These are phyloP conservation scores for Xanthorhoe designata DNA, from an alignment of 2,888 invertebrate species.

Conservation along the genomic window DNA sequence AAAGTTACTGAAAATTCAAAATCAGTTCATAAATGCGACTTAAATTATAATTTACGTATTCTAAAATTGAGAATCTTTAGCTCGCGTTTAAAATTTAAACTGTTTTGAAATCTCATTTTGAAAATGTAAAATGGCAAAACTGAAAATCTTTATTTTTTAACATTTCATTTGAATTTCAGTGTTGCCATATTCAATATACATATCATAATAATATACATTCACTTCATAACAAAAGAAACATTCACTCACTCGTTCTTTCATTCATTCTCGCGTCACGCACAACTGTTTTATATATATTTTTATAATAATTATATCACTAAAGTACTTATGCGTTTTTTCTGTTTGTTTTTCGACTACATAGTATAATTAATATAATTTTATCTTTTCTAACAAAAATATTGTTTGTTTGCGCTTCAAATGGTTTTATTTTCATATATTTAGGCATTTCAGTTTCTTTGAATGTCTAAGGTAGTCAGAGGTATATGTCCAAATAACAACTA, in stretches of 20 bases:
- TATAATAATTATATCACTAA: constrained; percentile 49
- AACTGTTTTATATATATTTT: constrained; percentile 58
- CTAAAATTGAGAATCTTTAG: constrained; percentile 10
- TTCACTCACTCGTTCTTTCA: constrained; percentile 43
- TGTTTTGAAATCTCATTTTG: not conserved
- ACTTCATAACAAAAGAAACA: constrained; percentile 14
- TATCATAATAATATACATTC: not conserved
- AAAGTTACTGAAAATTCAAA: constrained; percentile 8
- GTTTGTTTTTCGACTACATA: not conserved
- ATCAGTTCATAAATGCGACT: constrained; percentile 15
- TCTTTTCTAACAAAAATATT: too few relatives aligned
- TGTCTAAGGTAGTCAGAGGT: too few relatives aligned
- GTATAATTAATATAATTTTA: too few relatives aligned
- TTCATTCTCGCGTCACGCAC: constrained; percentile 68
- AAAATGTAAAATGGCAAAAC: not conserved
- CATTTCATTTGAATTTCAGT: not conserved
- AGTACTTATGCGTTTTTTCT: constrained; percentile 16
- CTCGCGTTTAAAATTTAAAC: not conserved
- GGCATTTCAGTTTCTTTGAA: too few relatives aligned
- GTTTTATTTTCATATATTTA: not conserved
- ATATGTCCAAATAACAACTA: too few relatives aligned
- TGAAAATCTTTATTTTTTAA: not conserved
- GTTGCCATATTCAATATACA: too few relatives aligned
- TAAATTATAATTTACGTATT: not conserved
- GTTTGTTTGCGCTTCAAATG: too few relatives aligned